These are phyloP conservation scores for Gymnocephalus cernua DNA, from an alignment of 2,113 vertebrate species.

Conservation along the genomic window DNA sequence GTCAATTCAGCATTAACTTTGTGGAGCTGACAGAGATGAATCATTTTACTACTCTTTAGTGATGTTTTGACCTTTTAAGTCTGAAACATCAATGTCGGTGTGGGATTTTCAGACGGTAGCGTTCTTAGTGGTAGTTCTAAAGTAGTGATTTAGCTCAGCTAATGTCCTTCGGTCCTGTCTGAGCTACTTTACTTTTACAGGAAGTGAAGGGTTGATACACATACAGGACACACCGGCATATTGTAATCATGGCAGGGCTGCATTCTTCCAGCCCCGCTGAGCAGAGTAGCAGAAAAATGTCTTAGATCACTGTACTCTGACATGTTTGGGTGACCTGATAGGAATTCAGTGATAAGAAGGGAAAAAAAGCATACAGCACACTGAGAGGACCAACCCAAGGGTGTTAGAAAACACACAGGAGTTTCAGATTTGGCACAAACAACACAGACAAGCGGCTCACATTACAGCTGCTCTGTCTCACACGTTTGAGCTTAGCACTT, in stretches of 20 bases:
- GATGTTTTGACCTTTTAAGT: too few relatives aligned
- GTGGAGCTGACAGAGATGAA: too few relatives aligned
- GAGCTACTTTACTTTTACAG: too few relatives aligned
- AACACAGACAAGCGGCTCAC: slow-evolving; percentile 33
- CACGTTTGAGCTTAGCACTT: neutral
- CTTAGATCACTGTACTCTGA: slow-evolving; percentile 70
- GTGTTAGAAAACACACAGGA: slow-evolving; percentile 44
- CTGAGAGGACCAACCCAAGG: slow-evolving; percentile 27
- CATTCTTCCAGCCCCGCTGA: slow-evolving; percentile 56
- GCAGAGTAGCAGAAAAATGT: slow-evolving; percentile 56
- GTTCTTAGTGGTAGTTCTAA: too few relatives aligned
- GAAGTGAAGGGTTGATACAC: neutral
- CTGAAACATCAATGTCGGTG: too few relatives aligned
- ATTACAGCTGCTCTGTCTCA: neutral
- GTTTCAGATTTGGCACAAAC: slow-evolving; percentile 44
- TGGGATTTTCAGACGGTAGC: too few relatives aligned
- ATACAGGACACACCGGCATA: neutral
- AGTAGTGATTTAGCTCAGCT: too few relatives aligned
- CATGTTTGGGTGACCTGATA: slow-evolving; percentile 71
- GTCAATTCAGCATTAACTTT: too few relatives aligned
- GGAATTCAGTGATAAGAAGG: slow-evolving; percentile 73
- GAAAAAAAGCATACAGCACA: slow-evolving; percentile 41
- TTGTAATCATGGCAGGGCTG: slow-evolving; percentile 35
- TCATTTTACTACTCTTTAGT: too few relatives aligned
- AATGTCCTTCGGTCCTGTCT: too few relatives aligned